Base-by-base conservation (phyloP, 1,140 invertebrate species). In the Antheraea mylitta region DNA sequence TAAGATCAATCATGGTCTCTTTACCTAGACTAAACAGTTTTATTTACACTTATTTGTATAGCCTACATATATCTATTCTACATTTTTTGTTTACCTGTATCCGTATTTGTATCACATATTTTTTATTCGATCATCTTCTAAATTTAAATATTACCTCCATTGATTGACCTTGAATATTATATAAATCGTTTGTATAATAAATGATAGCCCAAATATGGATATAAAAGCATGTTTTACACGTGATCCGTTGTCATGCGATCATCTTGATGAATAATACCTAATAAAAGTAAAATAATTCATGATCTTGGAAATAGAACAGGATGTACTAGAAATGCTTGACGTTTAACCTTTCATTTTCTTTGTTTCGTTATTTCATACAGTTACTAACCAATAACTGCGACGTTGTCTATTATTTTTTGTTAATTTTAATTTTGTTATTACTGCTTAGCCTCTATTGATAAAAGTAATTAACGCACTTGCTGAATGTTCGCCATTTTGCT, bases 61-160 rank as follows among this genome's bases (percentile, higher is more conserved):
- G 22, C 22, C 22, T 42, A 42, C 38, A 8, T 42, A 8, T 53
- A 53, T 53, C 45, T 53, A 53, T 53, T 10, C 45, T 53, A 53
- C 9, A 16, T 53, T 42, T 42, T 11, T 42, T 53, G 45, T 53
- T 53, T 53, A n/a, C 45, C 13, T 53, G 45, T 53, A 5, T 53
- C 45, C 45, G 16, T n/a, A 53, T 53, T 53, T 0, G 45, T 10
- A n/a, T 53, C 37, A 36, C 9, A 64, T 45, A 64, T 45, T 64
- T 30, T 18, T 18, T 9, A 64, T 38, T 64, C 36, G 63, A 64
- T 64, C 38, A 64, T 64, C 63, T 0, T 64, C 38, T 64, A 64
- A 64, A 16, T 64, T 38, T 38, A 64, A 64, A 18, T 38, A 38
- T 64, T 64, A 42, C 36, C n/a, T 38, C n/a, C 63, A 18, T 13